These are phyloP conservation scores for human (Homo sapiens) DNA, from an alignment of 2,113 vertebrate species.

Conservation along the genomic window GRCh38 chr1:244347501-244348000, in stretches of 20 bases:
- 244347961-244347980: neutral
- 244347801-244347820: neutral
- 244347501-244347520: neutral
- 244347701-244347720: neutral
- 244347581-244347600: neutral
- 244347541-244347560: neutral
- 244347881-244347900: neutral
- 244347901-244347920: neutral
- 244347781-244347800: neutral
- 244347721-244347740: neutral
- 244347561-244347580: neutral
- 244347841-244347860: neutral
- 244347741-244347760: neutral
- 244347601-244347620: neutral
- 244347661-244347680: neutral
- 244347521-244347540: neutral
- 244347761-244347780: neutral
- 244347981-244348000: neutral
- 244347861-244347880: neutral
- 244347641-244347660: neutral
- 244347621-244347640: neutral
- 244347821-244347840: neutral
- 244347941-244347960: neutral
- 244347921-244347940: neutral
- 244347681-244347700: neutral